A percentile compares a stretch with the other conserved stretches of the same genome.
Evolutionary conservation across 1,140 invertebrate species (phyloP).

Genomic region (Heliconius melpomene): DNA sequence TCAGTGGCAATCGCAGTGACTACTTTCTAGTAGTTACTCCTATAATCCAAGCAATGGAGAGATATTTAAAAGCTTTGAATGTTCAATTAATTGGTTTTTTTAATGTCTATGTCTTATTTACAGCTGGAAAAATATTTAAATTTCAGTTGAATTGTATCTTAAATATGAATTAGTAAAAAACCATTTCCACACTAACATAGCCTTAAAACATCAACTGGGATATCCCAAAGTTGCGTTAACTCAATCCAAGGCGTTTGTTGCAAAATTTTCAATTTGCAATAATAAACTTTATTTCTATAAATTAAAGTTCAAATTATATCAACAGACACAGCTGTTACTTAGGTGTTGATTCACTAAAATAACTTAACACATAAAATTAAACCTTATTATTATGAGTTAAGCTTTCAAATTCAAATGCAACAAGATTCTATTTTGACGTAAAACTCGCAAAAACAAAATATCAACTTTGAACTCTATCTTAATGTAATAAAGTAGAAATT

Average conservation of each 20-base stretch:
- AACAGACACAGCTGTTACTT: slow-evolving; percentile 5
- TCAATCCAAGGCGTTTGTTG: slow-evolving; percentile 60
- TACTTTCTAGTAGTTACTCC: too few species aligned
- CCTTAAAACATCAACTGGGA: slow-evolving; percentile 57
- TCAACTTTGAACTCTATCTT: neutral
- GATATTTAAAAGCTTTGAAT: too few species aligned
- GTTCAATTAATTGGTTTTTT: too few species aligned
- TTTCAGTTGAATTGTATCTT: too few species aligned
- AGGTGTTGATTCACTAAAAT: neutral
- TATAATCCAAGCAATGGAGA: too few species aligned
- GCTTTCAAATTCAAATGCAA: neutral
- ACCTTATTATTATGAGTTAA: neutral
- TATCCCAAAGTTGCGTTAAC: slow-evolving; percentile 74
- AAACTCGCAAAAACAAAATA: neutral
- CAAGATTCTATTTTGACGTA: neutral
- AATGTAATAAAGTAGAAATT: neutral
- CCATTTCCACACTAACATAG: slow-evolving; percentile 50
- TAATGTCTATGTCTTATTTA: too few species aligned
- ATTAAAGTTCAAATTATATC: slow-evolving; percentile 37
- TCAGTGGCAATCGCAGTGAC: too few species aligned
- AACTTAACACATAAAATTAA: neutral
- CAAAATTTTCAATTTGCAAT: slow-evolving; percentile 1
- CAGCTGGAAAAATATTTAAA: too few species aligned
- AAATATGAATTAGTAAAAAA: slow-evolving; percentile 35
- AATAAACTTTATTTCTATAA: slow-evolving; percentile 5